phyloP scores from a whole-genome alignment of 1,140 invertebrate genomes.

The Phymastichus coffea region DNA sequence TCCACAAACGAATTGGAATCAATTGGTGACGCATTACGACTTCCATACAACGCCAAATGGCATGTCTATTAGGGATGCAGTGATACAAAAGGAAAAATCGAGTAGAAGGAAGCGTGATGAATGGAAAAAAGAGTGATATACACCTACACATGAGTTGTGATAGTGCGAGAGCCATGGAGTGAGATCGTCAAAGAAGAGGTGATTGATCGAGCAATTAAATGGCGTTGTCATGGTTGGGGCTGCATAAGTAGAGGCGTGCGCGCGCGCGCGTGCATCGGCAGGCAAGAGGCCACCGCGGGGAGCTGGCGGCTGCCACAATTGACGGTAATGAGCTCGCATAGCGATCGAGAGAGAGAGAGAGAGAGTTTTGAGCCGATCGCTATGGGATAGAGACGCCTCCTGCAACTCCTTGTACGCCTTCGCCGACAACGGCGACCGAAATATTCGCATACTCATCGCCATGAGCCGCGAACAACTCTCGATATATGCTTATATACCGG shows the following conservation, averaged over 20 bases:
- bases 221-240: slow-evolving; percentile 48
- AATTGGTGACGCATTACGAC: too few relatives aligned
- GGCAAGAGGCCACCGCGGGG: slow-evolving; percentile 43
- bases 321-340: slow-evolving; percentile 56
- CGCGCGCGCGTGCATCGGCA: slow-evolving; percentile 30
- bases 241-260: not conserved
- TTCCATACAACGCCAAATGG: too few relatives aligned
- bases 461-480: too few relatives aligned
- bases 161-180: too few relatives aligned
- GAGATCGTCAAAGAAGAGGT: too few relatives aligned
- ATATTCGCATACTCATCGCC: slow-evolving; percentile 44
- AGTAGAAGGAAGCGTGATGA: slow-evolving; percentile 7
- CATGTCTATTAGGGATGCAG: too few relatives aligned
- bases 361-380: too few relatives aligned
- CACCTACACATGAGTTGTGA: too few relatives aligned
- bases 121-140: too few relatives aligned
- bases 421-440: slow-evolving; percentile 1
- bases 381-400: slow-evolving; percentile 28
- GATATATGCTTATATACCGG: not conserved
- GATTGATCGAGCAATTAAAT: slow-evolving; percentile 57
- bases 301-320: slow-evolving; percentile 49
- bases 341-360: too few relatives aligned
- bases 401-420: slow-evolving; percentile 36
- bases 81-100: slow-evolving; percentile 26
- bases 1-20: too few relatives aligned